phyloP scores from a whole-genome alignment of 2,797 vertebrate genomes.

The Sebastes nivosus region DNA sequence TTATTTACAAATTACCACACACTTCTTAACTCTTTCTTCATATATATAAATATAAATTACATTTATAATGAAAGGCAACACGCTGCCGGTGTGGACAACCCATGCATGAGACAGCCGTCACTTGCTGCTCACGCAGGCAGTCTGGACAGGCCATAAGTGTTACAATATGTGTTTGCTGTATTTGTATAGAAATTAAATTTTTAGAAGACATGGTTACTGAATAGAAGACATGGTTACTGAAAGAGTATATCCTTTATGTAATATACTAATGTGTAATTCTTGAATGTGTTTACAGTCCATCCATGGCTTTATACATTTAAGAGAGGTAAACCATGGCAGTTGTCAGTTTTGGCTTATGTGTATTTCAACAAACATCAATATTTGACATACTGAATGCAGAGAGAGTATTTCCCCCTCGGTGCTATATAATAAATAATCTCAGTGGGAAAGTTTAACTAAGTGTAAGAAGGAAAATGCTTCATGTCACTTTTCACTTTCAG shows the following conservation, averaged over 20 bases:
- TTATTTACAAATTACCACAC: too few relatives aligned
- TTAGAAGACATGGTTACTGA: neutral
- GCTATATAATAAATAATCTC: neutral
- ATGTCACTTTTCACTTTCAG: conserved; percentile 24
- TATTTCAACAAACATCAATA: neutral
- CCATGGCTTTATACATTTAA: neutral
- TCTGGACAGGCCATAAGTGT: too few relatives aligned
- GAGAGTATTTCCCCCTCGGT: neutral
- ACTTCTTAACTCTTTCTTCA: too few relatives aligned
- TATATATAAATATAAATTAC: too few relatives aligned
- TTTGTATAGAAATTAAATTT: neutral
- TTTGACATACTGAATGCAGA: neutral
- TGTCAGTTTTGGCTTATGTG: neutral
- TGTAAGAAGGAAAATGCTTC: neutral
- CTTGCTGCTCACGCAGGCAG: too few relatives aligned
- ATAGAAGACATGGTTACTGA: neutral
- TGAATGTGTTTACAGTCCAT: neutral
- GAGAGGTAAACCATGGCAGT: neutral
- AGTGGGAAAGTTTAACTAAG: conserved; percentile 1
- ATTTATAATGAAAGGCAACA: too few relatives aligned
- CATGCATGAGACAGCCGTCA: too few relatives aligned
- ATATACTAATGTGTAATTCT: neutral
- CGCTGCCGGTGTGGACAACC: too few relatives aligned
- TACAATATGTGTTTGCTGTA: neutral
- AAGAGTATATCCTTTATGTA: neutral